Base-by-base conservation (phyloP, 1,140 invertebrate genomes). In the Cyrtorhinus lividipennis region DNA sequence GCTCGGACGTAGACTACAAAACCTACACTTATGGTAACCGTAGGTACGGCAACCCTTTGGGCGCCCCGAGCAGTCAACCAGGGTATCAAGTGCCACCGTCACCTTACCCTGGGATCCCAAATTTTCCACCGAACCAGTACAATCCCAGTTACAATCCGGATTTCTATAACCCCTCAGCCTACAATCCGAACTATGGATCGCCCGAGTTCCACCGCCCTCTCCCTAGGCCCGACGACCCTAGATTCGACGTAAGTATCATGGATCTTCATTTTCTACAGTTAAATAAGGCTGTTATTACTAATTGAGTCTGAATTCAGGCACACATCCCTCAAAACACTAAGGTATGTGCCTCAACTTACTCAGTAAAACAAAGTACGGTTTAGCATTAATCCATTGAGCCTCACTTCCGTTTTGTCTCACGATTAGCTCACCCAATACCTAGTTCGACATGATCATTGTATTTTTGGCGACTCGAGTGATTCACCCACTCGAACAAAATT, bases 181-280 rank as follows among this genome's bases (percentile, higher is more conserved):
- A 58, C 62, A 63, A 57, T 24, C 62, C 48, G 3, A 63, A 63
- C 27, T 63, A 57, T 45, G 53, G 53, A n/a, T 45, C 62, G 1
- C 27, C 44, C 24, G 62, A 63, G 18, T 24, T 59, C n/a, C 24
- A 59, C 13, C 24, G 24, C 10, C 24, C 24, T 30, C 24, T 59
- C 12, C 58, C 58, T 2, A 26, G 58, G 24, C 58, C 24, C 15
- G 27, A 59, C n/a, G 58, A 59, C 24, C 58, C 58, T 18, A 25
- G 58, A 59, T 59, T 59, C 27, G 58, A 59, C 24, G 58, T 59
- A 59, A 59, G 58, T 59, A 2, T 18, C n/a, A 23, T 18, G 8
- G 8, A 18, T 22, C 56, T 23, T 24, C 22, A 57, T 57, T 22
- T 2, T 57, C 15, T 23, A n/a, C n/a, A n/a, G n/a, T n/a, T n/a